Percentiles rank a stretch among this genome's conserved stretches.
Conservation (phyloP, 2,113 vertebrate species). For the Phodopus roborovskii region DNA sequence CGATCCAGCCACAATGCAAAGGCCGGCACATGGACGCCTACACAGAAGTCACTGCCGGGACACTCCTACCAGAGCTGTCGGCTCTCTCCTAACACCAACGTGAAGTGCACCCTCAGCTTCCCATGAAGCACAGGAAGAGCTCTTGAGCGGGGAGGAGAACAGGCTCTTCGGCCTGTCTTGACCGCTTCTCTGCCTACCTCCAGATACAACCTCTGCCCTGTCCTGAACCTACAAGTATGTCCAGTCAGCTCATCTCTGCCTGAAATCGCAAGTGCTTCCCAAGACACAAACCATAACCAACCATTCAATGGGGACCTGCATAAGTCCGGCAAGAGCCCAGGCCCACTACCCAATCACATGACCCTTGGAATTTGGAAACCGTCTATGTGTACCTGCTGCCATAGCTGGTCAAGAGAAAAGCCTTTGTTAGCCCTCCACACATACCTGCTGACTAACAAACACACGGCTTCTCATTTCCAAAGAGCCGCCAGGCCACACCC, state of each 20-base stretch:
- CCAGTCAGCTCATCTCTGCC: neutral
- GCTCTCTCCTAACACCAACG: neutral
- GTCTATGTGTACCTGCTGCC: neutral
- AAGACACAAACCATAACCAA: neutral
- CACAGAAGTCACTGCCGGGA: neutral
- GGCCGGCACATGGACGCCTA: neutral
- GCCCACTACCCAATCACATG: neutral
- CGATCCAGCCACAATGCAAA: neutral
- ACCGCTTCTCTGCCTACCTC: neutral
- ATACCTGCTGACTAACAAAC: neutral
- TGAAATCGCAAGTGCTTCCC: neutral
- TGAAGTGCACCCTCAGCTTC: neutral
- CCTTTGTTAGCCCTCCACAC: neutral
- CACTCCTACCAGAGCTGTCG: neutral
- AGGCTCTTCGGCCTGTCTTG: neutral
- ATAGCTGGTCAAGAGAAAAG: neutral
- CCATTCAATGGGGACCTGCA: neutral
- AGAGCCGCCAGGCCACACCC: neutral
- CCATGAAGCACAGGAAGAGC: neutral
- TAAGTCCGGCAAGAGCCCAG: neutral
- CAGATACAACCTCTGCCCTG: neutral
- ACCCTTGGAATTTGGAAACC: neutral
- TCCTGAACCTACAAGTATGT: neutral
- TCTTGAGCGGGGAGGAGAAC: too few species aligned
- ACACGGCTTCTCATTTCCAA: neutral